Evolutionary conservation across 1,140 invertebrate genomes (phyloP).

Genomic region (Calephelis virginiensis): DNA sequence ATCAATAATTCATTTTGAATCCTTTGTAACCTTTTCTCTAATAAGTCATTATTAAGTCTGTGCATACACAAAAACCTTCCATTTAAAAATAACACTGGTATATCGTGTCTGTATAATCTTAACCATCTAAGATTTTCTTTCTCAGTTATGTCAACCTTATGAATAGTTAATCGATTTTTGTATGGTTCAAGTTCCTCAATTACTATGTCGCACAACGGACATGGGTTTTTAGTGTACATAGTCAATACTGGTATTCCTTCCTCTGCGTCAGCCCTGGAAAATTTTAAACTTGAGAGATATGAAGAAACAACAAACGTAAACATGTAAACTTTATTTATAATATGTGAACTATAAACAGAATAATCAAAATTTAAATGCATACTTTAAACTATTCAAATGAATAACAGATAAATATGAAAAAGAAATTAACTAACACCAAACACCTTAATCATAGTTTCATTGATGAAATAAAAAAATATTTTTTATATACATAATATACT

Average conservation of each 20-base stretch:
- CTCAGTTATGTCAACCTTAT: conserved; percentile 87
- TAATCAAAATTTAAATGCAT: not conserved
- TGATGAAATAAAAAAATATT: conserved; percentile 11
- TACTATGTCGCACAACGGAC: conserved; percentile 89
- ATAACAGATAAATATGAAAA: conserved; percentile 16
- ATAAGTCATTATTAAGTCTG: conserved; percentile 79
- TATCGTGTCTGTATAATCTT: conserved; percentile 89
- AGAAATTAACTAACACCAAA: conserved; percentile 19
- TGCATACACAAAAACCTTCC: conserved; percentile 92
- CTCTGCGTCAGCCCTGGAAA: conserved; percentile 59
- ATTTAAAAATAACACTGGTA: conserved; percentile 92
- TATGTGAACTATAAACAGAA: not conserved
- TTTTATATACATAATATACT: conserved; percentile 13
- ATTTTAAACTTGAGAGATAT: conserved; percentile 26
- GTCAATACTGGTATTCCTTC: conserved; percentile 79
- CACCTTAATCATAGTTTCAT: conserved; percentile 17
- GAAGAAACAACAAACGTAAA: conserved; percentile 32
- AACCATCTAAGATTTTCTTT: conserved; percentile 86
- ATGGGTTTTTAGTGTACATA: conserved; percentile 90
- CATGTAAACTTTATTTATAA: conserved; percentile 30
- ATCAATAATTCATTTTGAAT: conserved; percentile 39
- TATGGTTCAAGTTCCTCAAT: conserved; percentile 84
- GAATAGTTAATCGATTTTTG: conserved; percentile 80
- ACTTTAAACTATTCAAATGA: not conserved
- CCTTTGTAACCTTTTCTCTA: conserved; percentile 52